A percentile compares a stretch with the other conserved stretches of the same genome.
Conservation (phyloP, 2,113 vertebrate species). For the Siniperca chuatsi region DNA sequence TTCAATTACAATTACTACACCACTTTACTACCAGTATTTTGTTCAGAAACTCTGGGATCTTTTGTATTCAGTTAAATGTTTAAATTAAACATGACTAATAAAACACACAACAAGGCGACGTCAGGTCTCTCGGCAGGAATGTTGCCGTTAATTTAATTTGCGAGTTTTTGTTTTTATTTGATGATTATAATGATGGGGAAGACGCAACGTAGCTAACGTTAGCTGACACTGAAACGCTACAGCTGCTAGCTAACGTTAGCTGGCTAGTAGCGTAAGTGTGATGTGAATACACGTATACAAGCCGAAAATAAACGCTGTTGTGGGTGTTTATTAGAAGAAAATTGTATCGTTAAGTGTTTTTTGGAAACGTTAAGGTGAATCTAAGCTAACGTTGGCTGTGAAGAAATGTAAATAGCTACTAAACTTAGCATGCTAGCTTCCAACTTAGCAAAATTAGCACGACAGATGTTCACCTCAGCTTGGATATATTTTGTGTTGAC, state of each 20-base stretch:
- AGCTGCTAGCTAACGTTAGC: neutral
- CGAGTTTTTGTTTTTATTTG: fast-evolving
- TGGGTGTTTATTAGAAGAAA: fast-evolving
- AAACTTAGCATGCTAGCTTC: conserved; percentile 33
- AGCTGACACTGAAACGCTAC: neutral
- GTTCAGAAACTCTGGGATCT: too few relatives aligned
- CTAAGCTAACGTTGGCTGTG: neutral
- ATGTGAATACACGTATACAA: too few relatives aligned
- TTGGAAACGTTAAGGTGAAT: too few relatives aligned
- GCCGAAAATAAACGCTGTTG: fast-evolving
- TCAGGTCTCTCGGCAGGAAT: neutral
- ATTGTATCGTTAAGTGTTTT: fast-evolving
- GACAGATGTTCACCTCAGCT: neutral
- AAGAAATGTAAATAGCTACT: neutral
- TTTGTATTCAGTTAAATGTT: neutral
- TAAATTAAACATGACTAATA: neutral
- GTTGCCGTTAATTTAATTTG: too few relatives aligned
- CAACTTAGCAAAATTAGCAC: conserved; percentile 18
- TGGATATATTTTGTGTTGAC: neutral
- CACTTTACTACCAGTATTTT: neutral
- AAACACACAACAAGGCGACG: too few relatives aligned
- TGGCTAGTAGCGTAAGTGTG: too few relatives aligned
- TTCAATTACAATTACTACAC: neutral
- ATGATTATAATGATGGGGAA: neutral
- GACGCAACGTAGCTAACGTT: neutral